Base-by-base conservation (phyloP, 1,140 invertebrate genomes). In the Ectropis grisescens region DNA sequence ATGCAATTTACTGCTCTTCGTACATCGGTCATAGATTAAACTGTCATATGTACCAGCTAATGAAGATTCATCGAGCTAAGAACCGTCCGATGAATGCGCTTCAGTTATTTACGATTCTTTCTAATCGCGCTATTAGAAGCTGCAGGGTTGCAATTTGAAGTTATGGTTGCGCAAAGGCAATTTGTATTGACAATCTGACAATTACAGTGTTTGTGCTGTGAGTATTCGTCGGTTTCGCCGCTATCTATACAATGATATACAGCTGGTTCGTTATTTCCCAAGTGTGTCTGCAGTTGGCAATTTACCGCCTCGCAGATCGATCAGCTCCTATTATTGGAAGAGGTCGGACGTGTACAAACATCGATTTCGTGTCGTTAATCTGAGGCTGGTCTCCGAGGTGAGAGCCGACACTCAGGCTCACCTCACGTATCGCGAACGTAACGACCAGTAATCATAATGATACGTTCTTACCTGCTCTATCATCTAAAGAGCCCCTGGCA, bases 331-430 rank as follows among this genome's bases (percentile, higher is more conserved):
- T 78, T 80, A 80, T 74, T 58, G 60, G 65, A 56, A 62, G 71
- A 71, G 71, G 64, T 76, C 62, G 76, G 60, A 81, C 72, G 76
- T 78, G 76, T 78, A 70, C 69, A 81, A 78, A 76, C 70, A 81
- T 62, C 68, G 66, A 72, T 70, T 76, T 74, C 60, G 66, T 58
- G 65, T 74, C 59, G 65, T 74, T 75, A 74, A 76, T 67, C 58
- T 55, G 45, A 47, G 52, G 49, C 54, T 47, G 26, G 55, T 60
- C 55, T 42, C 48, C 40, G 57, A 64, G 53, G 58, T 64, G 65
- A 68, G 69, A 66, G 48, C 42, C 50, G 47, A 37, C 45, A 49
- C 48, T 39, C 31, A 33, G 47, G 37, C 54, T 68, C 60, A 66
- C 64, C 69, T 78, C 72, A 78, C 69, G 72, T 78, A 61, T 52